Base-by-base conservation (phyloP, 2,888 invertebrate species). In the Zootermopsis nevadensis region DNA sequence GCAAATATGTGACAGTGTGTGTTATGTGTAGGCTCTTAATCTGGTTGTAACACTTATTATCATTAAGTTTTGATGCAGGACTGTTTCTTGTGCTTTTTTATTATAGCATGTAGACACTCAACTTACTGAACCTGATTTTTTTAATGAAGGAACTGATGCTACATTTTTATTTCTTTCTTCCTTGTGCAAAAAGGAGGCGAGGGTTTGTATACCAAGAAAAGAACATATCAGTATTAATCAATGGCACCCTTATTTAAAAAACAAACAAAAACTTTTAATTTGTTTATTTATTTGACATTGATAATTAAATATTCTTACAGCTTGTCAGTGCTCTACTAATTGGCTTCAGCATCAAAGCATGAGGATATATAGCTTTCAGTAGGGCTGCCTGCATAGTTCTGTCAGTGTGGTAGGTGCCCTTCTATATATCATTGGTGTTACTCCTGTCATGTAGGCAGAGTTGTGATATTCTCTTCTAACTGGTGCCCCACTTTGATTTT, bases 181-280 rank as follows among this genome's bases (percentile, higher is more conserved):
- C 79, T 38, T 79, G 66, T 79, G 79, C 79, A 60, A 60, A 77
- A 85, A 85, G 85, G 85, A 86, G 86, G 85, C 83, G 86, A 86
- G 81, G 86, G 86, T 85, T 85, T 86, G 86, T 86, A 86, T 85
- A 83, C 81, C 83, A 86, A 86, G 85, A 86, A 86, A 84, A 83
- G 85, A 83, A 85, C 86, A 84, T 85, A 86, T 85, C 86, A 86
- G 79, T 86, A 84, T 82, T 86, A 84, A 85, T 67, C 85, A 84
- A 83, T 55, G 42, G 31, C 60, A 42, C 15, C 38, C 53, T 69
- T 83, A 74, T 60, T 69, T 53, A 76, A 60, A 60, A 82, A 72
- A 60, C 60, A 76, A 82, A 76, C 76, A 74, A 82, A 74, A 60
- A 31, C 48, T 80, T 76, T 72, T 67, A 77, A 48, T 81, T 81